Percentiles rank a stretch among this genome's conserved stretches.
These are phyloP conservation scores for Andrena bicolor DNA, from an alignment of 2,888 invertebrate species.

Conservation along the genomic window DNA sequence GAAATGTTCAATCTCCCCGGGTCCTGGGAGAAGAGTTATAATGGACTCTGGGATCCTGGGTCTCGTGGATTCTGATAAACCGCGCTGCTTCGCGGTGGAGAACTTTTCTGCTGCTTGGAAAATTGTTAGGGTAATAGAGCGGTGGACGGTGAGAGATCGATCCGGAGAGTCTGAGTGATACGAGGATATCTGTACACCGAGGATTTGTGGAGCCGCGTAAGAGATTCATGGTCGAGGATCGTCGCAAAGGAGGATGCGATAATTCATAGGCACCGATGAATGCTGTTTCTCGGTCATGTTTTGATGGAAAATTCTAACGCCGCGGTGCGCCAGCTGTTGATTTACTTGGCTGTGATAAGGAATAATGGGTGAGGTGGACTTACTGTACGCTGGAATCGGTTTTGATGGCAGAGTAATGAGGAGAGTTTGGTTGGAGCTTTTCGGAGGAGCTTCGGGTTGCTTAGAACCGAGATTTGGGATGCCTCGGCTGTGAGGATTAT, in stretches of 20 bases:
- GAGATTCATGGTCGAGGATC: neutral
- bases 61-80: neutral
- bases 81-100: too few relatives aligned
- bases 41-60: neutral
- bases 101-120: too few relatives aligned
- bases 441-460: slow-evolving; percentile 40
- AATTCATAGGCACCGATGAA: neutral
- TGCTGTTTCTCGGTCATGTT: neutral
- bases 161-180: too few relatives aligned
- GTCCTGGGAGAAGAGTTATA: neutral
- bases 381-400: neutral
- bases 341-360: neutral
- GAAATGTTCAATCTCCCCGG: slow-evolving; percentile 1
- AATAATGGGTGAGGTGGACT: neutral
- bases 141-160: too few relatives aligned
- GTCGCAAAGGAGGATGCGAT: neutral
- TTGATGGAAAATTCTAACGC: neutral
- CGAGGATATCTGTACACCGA: too few relatives aligned
- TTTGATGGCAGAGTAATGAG: slow-evolving; percentile 27
- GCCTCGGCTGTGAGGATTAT: slow-evolving; percentile 24
- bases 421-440: slow-evolving; percentile 39
- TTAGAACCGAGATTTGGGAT: slow-evolving; percentile 35
- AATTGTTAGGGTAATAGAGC: too few relatives aligned
- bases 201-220: too few relatives aligned
- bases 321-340: neutral